phyloP scores from a whole-genome alignment of 2,797 vertebrate genomes.

The Etheostoma nigrum region DNA sequence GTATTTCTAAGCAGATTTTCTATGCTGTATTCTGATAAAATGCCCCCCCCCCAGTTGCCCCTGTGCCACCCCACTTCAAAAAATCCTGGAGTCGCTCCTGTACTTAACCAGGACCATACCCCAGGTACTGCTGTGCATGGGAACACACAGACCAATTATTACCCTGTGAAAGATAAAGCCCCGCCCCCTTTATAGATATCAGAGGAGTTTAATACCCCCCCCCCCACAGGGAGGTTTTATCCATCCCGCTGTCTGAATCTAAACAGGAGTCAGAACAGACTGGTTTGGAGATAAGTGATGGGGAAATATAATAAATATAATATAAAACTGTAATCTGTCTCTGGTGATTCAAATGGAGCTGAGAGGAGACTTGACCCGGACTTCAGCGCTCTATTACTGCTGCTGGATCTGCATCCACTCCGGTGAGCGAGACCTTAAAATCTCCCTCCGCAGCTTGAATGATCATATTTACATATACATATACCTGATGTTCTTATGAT shows the following conservation, averaged over 20 bases:
- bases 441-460: neutral
- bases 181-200: neutral
- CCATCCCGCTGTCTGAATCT: conserved; percentile 10
- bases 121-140: too few relatives aligned
- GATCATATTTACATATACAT: too few relatives aligned
- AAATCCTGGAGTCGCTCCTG: too few relatives aligned
- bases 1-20: too few relatives aligned
- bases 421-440: conserved; percentile 31
- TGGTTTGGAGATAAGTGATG: neutral
- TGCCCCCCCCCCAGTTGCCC: too few relatives aligned
- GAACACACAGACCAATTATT: too few relatives aligned
- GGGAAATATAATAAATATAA: neutral
- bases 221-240: neutral
- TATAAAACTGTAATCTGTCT: neutral
- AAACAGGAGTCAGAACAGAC: neutral
- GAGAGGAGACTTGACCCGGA: neutral
- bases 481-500: neutral
- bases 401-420: conserved; percentile 58
- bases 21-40: too few relatives aligned
- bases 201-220: neutral
- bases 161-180: neutral
- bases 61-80: too few relatives aligned
- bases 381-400: conserved; percentile 15
- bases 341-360: conserved; percentile 18
- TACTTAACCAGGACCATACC: too few relatives aligned